These are phyloP conservation scores for Trypoxylon attenuatum DNA, from an alignment of 2,888 invertebrate genomes.

Conservation along the genomic window DNA sequence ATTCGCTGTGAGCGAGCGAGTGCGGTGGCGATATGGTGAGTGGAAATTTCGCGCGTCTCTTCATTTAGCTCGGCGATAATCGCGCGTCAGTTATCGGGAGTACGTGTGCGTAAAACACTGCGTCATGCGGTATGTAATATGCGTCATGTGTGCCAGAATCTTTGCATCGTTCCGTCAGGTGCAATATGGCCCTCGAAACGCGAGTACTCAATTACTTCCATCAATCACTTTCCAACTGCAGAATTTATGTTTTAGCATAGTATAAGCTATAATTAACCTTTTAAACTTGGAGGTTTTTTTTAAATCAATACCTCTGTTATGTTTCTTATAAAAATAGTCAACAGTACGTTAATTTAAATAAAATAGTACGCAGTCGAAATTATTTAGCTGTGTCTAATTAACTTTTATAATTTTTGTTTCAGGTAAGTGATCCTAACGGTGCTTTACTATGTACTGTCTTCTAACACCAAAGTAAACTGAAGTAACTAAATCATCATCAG, in stretches of 20 bases:
- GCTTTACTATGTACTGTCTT: too few species aligned
- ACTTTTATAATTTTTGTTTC: slow-evolving; percentile 49
- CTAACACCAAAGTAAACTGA: too few species aligned
- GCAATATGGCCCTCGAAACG: slow-evolving; percentile 16
- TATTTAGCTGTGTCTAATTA: slow-evolving; percentile 37
- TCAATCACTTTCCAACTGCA: too few species aligned
- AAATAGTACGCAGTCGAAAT: too few species aligned
- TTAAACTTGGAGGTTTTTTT: too few species aligned
- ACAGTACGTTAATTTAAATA: too few species aligned
- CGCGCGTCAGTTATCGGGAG: slow-evolving; percentile 4
- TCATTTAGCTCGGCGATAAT: slow-evolving; percentile 29
- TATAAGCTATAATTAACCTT: too few species aligned
- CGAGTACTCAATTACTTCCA: slow-evolving; percentile 29
- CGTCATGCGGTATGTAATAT: slow-evolving; percentile 7
- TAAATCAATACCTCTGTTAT: too few species aligned
- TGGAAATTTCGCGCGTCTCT: slow-evolving; percentile 20
- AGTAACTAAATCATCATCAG: too few species aligned
- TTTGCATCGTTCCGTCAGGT: slow-evolving; percentile 11
- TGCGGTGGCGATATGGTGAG: slow-evolving; percentile 15
- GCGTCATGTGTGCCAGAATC: slow-evolving; percentile 12
- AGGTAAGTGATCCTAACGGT: too few species aligned
- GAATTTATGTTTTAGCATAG: too few species aligned
- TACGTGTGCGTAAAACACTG: slow-evolving; percentile 7
- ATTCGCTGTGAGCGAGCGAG: slow-evolving; percentile 18
- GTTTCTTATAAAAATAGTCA: too few species aligned